A percentile compares a stretch with the other conserved stretches of the same genome.
Conservation (phyloP, 2,113 vertebrate genomes). For the Calonectris borealis region DNA sequence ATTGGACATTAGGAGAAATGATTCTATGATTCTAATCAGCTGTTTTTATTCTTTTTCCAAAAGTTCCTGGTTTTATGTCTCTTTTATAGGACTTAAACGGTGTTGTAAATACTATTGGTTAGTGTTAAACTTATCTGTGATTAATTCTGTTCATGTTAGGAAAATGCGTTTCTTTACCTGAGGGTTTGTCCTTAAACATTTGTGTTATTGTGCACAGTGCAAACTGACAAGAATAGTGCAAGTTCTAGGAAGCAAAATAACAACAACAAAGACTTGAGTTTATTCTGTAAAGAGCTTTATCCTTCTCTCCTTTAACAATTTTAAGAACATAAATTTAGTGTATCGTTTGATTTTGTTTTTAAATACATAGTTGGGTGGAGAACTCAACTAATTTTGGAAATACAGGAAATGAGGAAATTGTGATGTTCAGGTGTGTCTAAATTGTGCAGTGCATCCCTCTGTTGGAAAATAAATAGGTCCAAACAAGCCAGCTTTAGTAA, state of each 20-base stretch:
- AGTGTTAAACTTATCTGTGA: constrained; percentile 12
- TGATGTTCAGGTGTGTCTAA: background rate
- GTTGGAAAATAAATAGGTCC: background rate
- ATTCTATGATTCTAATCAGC: background rate
- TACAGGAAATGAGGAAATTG: background rate
- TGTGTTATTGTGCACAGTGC: background rate
- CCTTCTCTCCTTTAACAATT: background rate
- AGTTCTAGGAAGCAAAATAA: background rate
- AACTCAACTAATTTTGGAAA: background rate
- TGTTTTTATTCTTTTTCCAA: background rate
- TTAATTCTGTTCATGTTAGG: constrained; percentile 7
- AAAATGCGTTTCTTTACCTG: constrained; percentile 9
- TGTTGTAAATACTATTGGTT: background rate
- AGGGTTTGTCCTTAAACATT: background rate
- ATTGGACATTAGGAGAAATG: no score
- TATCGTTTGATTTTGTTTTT: background rate
- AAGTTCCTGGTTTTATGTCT: background rate
- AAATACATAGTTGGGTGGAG: background rate
- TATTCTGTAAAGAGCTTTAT: constrained; percentile 2
- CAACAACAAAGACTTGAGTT: background rate
- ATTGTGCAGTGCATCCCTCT: background rate
- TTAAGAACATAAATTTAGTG: background rate
- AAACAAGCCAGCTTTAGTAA: background rate
- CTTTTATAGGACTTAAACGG: background rate
- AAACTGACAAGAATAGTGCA: background rate